Conservation (phyloP, 2,113 vertebrate genomes). For the Limanda limanda region DNA sequence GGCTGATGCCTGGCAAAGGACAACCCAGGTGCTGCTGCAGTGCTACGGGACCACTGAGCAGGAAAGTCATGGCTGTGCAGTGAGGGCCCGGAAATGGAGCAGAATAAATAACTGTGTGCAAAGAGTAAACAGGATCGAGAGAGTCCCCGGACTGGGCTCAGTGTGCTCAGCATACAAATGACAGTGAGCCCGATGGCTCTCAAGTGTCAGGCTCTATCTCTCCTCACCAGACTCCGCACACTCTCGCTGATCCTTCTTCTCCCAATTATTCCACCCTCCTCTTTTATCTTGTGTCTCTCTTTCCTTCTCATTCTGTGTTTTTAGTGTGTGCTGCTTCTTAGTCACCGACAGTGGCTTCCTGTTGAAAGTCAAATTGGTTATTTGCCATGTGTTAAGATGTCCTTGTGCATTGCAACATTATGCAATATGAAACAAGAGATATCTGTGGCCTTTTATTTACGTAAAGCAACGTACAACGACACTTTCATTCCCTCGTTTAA, state of each 20-base stretch:
- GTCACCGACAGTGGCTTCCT: neutral
- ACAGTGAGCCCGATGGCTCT: conserved; percentile 52
- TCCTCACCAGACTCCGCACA: conserved; percentile 28
- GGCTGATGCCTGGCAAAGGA: conserved; percentile 23
- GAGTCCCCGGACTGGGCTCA: conserved; percentile 48
- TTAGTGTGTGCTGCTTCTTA: neutral
- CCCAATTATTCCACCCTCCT: conserved; percentile 25
- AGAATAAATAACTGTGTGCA: conserved; percentile 59
- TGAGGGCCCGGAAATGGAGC: conserved; percentile 51
- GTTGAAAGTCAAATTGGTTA: neutral
- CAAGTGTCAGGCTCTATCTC: conserved; percentile 53
- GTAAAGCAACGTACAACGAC: neutral
- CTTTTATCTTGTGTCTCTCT: neutral
- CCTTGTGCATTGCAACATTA: neutral
- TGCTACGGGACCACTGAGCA: conserved; percentile 48
- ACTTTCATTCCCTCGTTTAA: neutral
- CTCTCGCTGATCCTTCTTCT: conserved; percentile 35
- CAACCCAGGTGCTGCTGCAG: conserved; percentile 63
- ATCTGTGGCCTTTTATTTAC: neutral
- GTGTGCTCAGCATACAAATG: conserved; percentile 77
- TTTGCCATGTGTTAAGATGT: neutral
- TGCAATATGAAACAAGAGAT: neutral
- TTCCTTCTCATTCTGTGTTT: conserved; percentile 3
- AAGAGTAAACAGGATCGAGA: conserved; percentile 61
- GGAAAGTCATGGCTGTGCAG: conserved; percentile 40